phyloP scores from a whole-genome alignment of 1,140 invertebrate genomes.

The Solenopsis fugax region DNA sequence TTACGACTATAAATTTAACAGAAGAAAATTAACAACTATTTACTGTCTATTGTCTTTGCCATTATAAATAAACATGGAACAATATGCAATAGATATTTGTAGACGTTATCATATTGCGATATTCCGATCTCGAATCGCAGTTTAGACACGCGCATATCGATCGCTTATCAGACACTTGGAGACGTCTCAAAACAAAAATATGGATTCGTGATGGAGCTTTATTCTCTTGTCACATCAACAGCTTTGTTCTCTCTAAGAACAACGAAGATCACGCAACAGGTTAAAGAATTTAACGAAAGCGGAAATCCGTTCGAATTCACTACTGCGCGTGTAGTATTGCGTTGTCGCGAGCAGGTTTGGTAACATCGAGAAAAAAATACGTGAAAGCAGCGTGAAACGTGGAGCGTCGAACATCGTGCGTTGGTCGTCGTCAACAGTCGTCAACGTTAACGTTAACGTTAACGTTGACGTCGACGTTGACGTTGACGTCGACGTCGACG shows the following conservation, averaged over 20 bases:
- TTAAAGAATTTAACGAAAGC: constrained; percentile 58
- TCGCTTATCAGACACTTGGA: background rate
- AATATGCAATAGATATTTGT: background rate
- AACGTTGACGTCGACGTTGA: constrained; percentile 13
- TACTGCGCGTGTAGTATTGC: background rate
- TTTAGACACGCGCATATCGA: background rate
- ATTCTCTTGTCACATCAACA: background rate
- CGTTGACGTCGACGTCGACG: constrained; percentile 14
- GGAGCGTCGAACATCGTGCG: background rate
- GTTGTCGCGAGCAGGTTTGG: constrained; percentile 7
- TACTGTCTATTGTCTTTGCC: background rate
- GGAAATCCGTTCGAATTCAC: constrained; percentile 50
- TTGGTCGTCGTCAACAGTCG: background rate
- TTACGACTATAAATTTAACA: background rate
- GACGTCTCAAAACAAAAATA: constrained; percentile 13
- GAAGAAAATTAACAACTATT: background rate
- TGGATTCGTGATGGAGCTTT: too few relatives aligned
- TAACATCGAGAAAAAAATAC: constrained; percentile 26
- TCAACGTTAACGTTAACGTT: background rate
- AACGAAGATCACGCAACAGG: constrained; percentile 64
- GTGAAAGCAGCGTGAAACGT: background rate
- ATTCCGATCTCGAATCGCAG: background rate
- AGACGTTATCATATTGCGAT: background rate
- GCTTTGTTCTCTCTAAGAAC: constrained; percentile 8
- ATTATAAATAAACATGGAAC: background rate